Conservation (phyloP, 2,797 vertebrate species). For the Phyllotis vaccarum region DNA sequence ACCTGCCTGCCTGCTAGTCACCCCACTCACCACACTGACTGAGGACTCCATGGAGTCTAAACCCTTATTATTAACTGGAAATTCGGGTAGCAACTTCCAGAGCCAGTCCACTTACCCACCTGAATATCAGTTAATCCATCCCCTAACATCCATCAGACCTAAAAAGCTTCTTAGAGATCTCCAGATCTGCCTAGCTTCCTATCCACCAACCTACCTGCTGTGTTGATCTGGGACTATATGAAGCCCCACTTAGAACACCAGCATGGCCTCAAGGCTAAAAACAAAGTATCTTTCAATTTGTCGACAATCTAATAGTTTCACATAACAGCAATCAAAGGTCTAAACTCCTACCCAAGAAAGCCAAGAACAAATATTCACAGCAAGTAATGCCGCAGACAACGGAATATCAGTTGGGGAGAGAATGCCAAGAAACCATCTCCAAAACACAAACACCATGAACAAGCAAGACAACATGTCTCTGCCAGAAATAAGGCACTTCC, state of each 20-base stretch:
- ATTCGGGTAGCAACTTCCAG: too few relatives aligned
- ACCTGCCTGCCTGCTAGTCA: not conserved
- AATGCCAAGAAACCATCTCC: not conserved
- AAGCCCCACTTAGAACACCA: not conserved
- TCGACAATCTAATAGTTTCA: not conserved
- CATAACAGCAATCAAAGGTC: not conserved
- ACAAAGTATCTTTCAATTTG: not conserved
- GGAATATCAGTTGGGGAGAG: not conserved
- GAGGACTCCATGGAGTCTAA: not conserved
- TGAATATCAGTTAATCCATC: not conserved
- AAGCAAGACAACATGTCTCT: not conserved
- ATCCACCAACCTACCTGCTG: too few relatives aligned
- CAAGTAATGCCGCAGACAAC: not conserved
- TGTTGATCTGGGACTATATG: not conserved
- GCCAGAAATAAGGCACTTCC: not conserved
- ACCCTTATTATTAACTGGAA: not conserved
- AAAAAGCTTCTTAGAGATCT: not conserved
- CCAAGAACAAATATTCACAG: not conserved
- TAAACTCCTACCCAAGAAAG: not conserved
- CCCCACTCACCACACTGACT: not conserved
- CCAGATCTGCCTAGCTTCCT: not conserved
- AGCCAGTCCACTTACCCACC: too few relatives aligned
- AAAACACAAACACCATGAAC: not conserved
- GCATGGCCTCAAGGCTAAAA: not conserved
- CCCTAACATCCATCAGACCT: not conserved